These are phyloP conservation scores for Nycticorax nycticorax DNA, from an alignment of 2,113 vertebrate species.

Conservation along the genomic window DNA sequence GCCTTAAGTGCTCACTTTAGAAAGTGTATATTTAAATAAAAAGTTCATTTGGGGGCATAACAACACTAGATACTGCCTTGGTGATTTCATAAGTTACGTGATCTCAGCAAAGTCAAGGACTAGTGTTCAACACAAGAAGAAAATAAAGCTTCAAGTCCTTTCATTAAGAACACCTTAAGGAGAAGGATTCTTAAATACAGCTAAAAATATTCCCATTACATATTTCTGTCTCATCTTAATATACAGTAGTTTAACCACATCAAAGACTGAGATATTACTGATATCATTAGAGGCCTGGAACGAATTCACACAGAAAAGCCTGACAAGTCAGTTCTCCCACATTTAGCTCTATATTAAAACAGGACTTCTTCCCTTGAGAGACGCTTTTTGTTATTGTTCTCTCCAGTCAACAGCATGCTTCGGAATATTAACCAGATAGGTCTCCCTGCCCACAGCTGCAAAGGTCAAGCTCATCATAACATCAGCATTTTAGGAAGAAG, in stretches of 20 bases:
- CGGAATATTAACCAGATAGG: not conserved
- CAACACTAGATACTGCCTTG: not conserved
- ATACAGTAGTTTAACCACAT: not conserved
- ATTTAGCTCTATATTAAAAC: not conserved
- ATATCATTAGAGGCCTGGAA: not conserved
- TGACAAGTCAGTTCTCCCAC: not conserved
- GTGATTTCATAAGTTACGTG: rapidly evolving
- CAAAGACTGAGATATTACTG: not conserved
- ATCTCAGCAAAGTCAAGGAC: not conserved
- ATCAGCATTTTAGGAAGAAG: not conserved
- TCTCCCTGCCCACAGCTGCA: not conserved
- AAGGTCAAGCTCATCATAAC: not conserved
- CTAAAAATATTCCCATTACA: not conserved
- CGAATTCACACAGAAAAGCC: not conserved
- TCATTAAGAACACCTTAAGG: not conserved
- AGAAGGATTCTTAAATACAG: not conserved
- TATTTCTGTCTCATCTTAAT: not conserved
- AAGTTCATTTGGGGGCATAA: not conserved
- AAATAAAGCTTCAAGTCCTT: not conserved
- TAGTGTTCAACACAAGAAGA: not conserved
- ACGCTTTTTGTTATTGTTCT: not conserved
- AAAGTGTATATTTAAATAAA: rapidly evolving
- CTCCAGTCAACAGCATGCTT: not conserved
- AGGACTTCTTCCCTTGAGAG: not conserved
- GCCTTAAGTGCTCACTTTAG: not conserved